These are phyloP conservation scores for Rousettus madagascariensis DNA, from an alignment of 2,797 vertebrate species.

Conservation along the genomic window DNA sequence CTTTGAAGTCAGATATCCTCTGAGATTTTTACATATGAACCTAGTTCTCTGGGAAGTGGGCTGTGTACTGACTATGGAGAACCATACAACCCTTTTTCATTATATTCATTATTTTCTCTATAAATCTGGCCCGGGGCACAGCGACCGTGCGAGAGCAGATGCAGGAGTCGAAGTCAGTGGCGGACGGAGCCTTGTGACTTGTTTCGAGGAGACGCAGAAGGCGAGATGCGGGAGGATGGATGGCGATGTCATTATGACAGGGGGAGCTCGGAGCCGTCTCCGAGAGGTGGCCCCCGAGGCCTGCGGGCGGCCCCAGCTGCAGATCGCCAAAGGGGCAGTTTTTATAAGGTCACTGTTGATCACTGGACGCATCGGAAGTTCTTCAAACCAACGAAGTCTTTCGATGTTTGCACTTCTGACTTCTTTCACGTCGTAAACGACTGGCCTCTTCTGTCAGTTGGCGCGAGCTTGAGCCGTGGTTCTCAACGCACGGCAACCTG, in stretches of 20 bases:
- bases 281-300: neutral
- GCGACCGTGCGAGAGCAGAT: neutral
- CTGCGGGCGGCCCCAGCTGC: no score
- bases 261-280: neutral
- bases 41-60: neutral
- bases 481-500: neutral
- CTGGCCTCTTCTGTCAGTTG: neutral
- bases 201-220: neutral
- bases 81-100: neutral
- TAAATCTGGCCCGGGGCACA: neutral
- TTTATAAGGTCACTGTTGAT: neutral
- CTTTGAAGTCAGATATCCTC: constrained; percentile 72
- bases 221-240: neutral
- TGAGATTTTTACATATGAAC: constrained; percentile 58
- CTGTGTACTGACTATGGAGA: neutral
- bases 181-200: no score
- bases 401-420: neutral
- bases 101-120: constrained; percentile 19
- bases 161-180: neutral
- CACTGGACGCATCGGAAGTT: neutral
- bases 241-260: fast-evolving
- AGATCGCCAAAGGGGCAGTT: neutral
- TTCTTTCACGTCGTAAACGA: neutral
- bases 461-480: neutral
- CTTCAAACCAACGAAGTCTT: neutral